These are phyloP conservation scores for Stigmatopora nigra DNA, from an alignment of 2,113 vertebrate genomes.

Conservation along the genomic window DNA sequence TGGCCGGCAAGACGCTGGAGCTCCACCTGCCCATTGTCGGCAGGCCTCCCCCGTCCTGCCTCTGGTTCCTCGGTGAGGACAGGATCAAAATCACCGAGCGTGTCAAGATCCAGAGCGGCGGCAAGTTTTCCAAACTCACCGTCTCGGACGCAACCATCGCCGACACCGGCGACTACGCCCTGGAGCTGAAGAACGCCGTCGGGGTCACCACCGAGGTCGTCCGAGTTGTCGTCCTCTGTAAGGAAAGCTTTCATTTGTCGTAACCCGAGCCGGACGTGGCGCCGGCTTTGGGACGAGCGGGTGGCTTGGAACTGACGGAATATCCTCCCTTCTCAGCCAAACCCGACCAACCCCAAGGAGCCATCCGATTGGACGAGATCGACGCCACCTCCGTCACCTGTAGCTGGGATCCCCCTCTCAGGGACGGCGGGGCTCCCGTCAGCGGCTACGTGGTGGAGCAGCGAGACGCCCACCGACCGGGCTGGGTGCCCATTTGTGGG, in stretches of 20 bases:
- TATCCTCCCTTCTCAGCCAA: slow-evolving; percentile 71
- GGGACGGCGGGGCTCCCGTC: slow-evolving; percentile 88
- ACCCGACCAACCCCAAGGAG: slow-evolving; percentile 85
- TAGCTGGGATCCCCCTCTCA: slow-evolving; percentile 86
- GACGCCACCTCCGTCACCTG: slow-evolving; percentile 84
- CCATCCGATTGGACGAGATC: slow-evolving; percentile 83
- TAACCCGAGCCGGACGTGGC: too few relatives aligned
- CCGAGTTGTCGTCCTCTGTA: slow-evolving; percentile 91
- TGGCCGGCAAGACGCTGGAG: slow-evolving; percentile 86
- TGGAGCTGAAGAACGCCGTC: slow-evolving; percentile 87
- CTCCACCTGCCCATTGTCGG: slow-evolving; percentile 83
- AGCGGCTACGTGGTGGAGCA: slow-evolving; percentile 91
- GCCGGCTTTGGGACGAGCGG: too few relatives aligned
- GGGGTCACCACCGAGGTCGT: slow-evolving; percentile 80
- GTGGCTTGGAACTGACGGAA: neutral
- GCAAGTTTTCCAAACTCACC: slow-evolving; percentile 80
- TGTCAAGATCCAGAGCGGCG: slow-evolving; percentile 79
- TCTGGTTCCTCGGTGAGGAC: slow-evolving; percentile 85
- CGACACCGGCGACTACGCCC: slow-evolving; percentile 84
- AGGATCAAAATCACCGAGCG: slow-evolving; percentile 85
- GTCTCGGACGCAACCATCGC: slow-evolving; percentile 86
- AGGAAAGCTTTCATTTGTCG: slow-evolving; percentile 44
- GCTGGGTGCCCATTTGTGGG: slow-evolving; percentile 91
- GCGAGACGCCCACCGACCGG: slow-evolving; percentile 92
- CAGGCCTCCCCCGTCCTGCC: slow-evolving; percentile 83